These are phyloP conservation scores for Empidonax alnorum DNA, from an alignment of 2,113 vertebrate genomes.

Conservation along the genomic window DNA sequence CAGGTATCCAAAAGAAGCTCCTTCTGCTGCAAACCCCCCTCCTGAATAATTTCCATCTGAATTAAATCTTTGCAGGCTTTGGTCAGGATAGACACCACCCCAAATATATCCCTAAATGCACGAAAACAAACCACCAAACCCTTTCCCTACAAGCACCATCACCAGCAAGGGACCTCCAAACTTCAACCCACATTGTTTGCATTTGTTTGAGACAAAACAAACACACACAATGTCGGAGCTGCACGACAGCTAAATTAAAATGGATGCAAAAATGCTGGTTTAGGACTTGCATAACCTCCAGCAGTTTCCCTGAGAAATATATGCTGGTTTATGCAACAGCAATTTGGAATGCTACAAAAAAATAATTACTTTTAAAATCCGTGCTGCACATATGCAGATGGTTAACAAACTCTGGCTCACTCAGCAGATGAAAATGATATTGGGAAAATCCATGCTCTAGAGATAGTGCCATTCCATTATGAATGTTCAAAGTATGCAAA, in stretches of 20 bases:
- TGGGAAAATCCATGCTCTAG: conserved; percentile 36
- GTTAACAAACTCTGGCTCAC: conserved; percentile 42
- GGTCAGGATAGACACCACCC: neutral
- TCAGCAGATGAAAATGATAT: conserved; percentile 46
- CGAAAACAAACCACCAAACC: neutral
- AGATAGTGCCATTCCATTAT: conserved; percentile 60
- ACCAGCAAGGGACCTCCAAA: neutral
- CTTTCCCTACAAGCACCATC: neutral
- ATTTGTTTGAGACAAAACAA: neutral
- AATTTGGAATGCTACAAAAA: conserved; percentile 49
- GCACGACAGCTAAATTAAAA: neutral
- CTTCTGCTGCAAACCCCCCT: neutral
- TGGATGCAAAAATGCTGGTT: neutral
- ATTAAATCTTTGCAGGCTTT: neutral
- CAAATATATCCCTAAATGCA: neutral
- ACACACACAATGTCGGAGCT: neutral
- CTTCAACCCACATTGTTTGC: neutral
- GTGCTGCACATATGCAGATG: conserved; percentile 52
- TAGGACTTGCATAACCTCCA: neutral
- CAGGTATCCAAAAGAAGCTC: rapidly evolving
- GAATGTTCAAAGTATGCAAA: conserved; percentile 49
- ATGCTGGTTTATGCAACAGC: conserved; percentile 34
- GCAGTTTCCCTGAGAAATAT: conserved; percentile 2
- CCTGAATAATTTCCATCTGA: neutral
- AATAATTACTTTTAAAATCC: conserved; percentile 56